Evolutionary conservation across 2,888 invertebrate species (phyloP).

Genomic region (Tribolium freemani): DNA sequence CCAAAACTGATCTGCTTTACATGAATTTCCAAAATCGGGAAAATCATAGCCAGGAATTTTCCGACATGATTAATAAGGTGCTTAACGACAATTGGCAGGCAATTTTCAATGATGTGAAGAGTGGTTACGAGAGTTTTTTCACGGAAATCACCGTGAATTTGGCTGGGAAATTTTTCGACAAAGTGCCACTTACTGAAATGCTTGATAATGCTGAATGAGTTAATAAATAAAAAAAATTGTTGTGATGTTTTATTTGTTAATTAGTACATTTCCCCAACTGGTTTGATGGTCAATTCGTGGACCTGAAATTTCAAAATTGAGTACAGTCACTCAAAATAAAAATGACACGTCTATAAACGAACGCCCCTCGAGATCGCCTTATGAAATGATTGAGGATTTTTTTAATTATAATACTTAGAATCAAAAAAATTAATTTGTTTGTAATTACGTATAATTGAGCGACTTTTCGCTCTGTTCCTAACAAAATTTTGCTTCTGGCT

Average conservation of each 20-base stretch:
- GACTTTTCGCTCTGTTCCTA: too few species aligned
- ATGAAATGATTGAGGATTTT: too few species aligned
- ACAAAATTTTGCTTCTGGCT: too few species aligned
- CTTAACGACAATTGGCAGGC: not conserved
- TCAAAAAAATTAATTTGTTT: too few species aligned
- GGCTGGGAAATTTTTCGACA: not conserved
- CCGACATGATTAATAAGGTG: not conserved
- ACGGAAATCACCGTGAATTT: not conserved
- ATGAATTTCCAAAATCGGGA: conserved; percentile 2
- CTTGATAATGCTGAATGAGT: not conserved
- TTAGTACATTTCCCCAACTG: conserved; percentile 1
- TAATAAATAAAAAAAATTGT: not conserved
- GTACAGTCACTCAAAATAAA: too few species aligned
- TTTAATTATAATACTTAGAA: too few species aligned
- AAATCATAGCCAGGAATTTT: not conserved
- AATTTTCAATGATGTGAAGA: not conserved
- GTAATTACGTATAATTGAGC: too few species aligned
- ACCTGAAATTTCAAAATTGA: not conserved
- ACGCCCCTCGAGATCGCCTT: too few species aligned
- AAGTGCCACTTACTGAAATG: not conserved
- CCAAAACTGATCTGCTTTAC: not conserved
- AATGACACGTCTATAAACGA: too few species aligned
- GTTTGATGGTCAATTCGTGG: conserved; percentile 12
- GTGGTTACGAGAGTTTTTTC: conserved; percentile 5
- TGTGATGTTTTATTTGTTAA: not conserved